phyloP scores from a whole-genome alignment of 2,888 invertebrate species.

The Nephrotoma flavescens region DNA sequence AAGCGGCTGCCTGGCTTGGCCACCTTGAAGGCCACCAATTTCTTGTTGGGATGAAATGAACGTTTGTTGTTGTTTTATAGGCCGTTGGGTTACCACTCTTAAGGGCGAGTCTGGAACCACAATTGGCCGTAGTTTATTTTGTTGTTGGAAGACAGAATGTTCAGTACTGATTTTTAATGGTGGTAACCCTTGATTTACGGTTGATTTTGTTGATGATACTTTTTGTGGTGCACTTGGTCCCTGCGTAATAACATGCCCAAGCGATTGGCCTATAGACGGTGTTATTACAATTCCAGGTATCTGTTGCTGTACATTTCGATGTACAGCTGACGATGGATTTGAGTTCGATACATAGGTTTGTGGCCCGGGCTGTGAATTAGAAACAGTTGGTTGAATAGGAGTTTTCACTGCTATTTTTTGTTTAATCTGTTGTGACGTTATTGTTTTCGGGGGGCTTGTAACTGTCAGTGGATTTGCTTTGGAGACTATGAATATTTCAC shows the following conservation, averaged over 20 bases:
- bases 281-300: not conserved
- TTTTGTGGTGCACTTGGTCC: not conserved
- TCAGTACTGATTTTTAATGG: not conserved
- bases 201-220: not conserved
- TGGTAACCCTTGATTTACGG: not conserved
- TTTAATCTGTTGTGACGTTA: not conserved
- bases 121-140: not conserved
- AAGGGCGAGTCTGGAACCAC: not conserved
- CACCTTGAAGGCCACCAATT: not conserved
- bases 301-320: not conserved
- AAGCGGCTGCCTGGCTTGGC: not conserved
- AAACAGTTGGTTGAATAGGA: not conserved
- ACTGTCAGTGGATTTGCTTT: not conserved
- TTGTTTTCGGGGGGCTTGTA: not conserved
- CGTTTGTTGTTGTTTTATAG: not conserved
- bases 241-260: not conserved
- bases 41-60: not conserved
- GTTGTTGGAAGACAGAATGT: not conserved
- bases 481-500: not conserved
- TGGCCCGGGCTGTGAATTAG: not conserved
- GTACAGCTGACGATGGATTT: not conserved
- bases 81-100: not conserved
- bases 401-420: not conserved
- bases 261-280: not conserved
- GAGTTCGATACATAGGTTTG: not conserved